Conservation (phyloP, 2,797 vertebrate species). For the Knipowitschia caucasica region DNA sequence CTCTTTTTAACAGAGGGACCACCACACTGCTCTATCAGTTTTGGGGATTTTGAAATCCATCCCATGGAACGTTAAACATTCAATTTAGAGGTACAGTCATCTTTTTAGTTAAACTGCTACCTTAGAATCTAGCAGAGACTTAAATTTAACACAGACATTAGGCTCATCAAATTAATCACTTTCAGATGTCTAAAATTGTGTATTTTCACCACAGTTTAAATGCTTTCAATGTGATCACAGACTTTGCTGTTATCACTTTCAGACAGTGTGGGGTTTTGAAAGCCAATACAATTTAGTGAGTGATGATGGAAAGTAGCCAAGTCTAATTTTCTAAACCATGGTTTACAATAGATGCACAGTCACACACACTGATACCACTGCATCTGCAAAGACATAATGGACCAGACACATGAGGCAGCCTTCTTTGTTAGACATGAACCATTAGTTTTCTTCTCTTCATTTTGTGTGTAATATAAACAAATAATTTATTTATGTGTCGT, state of each 20-base stretch:
- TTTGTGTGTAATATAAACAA: too few species aligned
- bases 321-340: constrained; percentile 47
- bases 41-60: too few species aligned
- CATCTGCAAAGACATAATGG: constrained; percentile 69
- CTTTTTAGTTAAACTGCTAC: neutral
- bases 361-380: constrained; percentile 69
- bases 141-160: constrained; percentile 7
- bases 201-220: constrained; percentile 26
- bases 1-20: too few species aligned
- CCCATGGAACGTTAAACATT: too few species aligned
- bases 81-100: neutral
- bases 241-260: constrained; percentile 24
- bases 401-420: constrained; percentile 58
- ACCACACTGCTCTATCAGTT: too few species aligned
- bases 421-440: too few species aligned
- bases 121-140: neutral
- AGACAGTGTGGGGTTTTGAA: constrained; percentile 25
- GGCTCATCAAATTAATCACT: constrained; percentile 13
- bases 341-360: constrained; percentile 71
- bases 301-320: constrained; percentile 47
- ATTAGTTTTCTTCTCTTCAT: too few species aligned
- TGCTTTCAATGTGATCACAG: constrained; percentile 16
- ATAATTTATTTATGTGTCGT: too few species aligned
- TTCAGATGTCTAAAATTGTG: constrained; percentile 29
- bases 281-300: constrained; percentile 44